Conservation (phyloP, 2,113 vertebrate genomes). For the Nycticorax nycticorax region DNA sequence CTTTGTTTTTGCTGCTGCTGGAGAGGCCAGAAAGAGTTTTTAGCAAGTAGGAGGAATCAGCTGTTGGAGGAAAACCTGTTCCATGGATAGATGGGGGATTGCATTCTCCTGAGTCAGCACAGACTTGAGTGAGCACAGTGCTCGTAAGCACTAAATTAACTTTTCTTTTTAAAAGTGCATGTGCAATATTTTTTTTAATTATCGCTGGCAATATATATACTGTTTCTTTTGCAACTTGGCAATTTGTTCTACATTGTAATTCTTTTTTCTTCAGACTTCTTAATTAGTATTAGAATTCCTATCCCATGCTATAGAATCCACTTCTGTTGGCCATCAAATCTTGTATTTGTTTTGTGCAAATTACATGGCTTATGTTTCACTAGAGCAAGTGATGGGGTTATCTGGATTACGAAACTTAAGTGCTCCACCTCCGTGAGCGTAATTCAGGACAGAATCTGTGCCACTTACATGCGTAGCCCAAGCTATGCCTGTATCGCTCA, state of each 20-base stretch:
- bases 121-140: not conserved
- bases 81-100: not conserved
- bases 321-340: not conserved
- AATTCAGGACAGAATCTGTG: not conserved
- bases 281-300: not conserved
- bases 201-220: not conserved
- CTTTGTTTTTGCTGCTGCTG: not conserved
- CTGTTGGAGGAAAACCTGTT: not conserved
- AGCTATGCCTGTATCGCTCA: not conserved
- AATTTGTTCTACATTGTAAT: not conserved
- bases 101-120: not conserved
- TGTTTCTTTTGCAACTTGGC: not conserved
- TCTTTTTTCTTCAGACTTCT: not conserved
- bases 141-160: not conserved
- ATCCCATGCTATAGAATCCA: not conserved
- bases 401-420: too few species aligned
- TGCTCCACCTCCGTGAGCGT: not conserved
- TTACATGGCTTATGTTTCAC: not conserved
- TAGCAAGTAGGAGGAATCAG: not conserved
- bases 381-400: not conserved
- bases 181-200: not conserved
- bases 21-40: not conserved
- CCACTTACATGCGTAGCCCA: too few species aligned
- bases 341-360: not conserved
- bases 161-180: not conserved